Conservation (phyloP, 2,797 vertebrate species). For the Pseudochirops corinnae region DNA sequence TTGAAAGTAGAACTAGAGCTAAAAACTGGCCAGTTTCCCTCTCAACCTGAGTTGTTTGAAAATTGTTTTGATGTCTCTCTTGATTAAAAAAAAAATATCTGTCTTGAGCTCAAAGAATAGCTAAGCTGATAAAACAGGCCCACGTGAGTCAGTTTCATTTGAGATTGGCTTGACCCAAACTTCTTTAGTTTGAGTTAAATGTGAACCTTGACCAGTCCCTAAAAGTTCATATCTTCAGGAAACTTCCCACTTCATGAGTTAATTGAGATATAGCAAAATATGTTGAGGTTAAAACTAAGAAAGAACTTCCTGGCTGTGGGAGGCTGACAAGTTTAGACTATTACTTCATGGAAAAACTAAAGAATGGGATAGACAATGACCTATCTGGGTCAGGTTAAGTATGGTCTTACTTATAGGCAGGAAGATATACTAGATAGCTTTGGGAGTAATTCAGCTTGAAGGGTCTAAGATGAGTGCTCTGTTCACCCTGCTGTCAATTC, state of each 20-base stretch:
- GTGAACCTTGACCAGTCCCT: not conserved
- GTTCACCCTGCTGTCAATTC: constrained; percentile 22
- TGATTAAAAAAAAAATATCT: no score
- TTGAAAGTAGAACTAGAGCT: not conserved
- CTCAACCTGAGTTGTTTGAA: not conserved
- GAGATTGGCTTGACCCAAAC: not conserved
- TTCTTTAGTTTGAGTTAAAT: not conserved
- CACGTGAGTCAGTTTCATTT: not conserved
- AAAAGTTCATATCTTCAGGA: not conserved
- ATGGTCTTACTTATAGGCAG: not conserved
- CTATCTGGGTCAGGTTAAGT: not conserved
- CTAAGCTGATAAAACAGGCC: not conserved
- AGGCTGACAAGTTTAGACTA: not conserved
- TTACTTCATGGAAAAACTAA: not conserved
- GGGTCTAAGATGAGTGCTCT: not conserved
- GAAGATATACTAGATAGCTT: not conserved
- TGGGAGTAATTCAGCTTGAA: not conserved
- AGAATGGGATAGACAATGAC: not conserved
- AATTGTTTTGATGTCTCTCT: not conserved
- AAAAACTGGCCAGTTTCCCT: not conserved
- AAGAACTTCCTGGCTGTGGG: not conserved
- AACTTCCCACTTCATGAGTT: not conserved
- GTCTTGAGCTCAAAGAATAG: not conserved
- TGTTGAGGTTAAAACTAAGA: not conserved
- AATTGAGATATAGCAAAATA: not conserved